Percentiles rank a stretch among this genome's conserved stretches.
phyloP scores from a whole-genome alignment of 2,113 vertebrate genomes.

The Etheostoma cragini region DNA sequence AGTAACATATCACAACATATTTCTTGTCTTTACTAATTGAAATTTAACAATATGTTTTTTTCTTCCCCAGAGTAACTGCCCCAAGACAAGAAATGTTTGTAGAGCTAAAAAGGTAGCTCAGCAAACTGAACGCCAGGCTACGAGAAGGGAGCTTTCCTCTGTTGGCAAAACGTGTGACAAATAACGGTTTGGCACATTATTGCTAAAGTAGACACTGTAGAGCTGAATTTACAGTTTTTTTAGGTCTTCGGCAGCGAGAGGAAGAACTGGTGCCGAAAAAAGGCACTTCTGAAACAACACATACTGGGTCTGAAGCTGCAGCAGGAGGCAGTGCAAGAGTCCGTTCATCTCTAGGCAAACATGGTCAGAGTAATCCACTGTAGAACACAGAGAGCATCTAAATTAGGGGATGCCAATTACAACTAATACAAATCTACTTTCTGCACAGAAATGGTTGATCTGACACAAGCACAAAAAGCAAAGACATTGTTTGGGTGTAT shows the following conservation, averaged over 20 bases:
- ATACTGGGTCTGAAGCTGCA: conserved; percentile 30
- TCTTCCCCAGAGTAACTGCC: background rate
- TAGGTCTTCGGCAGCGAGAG: conserved; percentile 11
- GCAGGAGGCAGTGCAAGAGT: conserved; percentile 28
- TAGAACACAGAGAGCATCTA: background rate
- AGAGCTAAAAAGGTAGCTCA: background rate
- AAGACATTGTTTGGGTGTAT: background rate
- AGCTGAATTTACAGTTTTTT: conserved; percentile 29
- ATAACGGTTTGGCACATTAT: conserved; percentile 40
- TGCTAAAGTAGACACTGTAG: conserved; percentile 45
- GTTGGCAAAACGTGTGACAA: conserved; percentile 7
- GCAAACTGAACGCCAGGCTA: background rate
- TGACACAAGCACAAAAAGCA: background rate
- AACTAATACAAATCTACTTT: background rate
- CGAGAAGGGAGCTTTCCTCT: background rate
- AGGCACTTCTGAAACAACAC: conserved; percentile 76
- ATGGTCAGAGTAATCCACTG: conserved; percentile 86
- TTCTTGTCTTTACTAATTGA: background rate
- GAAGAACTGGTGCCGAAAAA: conserved; percentile 49
- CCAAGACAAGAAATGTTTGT: background rate
- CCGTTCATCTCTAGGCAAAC: conserved; percentile 78
- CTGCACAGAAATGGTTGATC: background rate
- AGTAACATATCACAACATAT: background rate
- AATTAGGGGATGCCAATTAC: background rate
- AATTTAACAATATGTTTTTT: conserved; percentile 3